Evolutionary conservation across 2,113 vertebrate species (phyloP).

Genomic region (Clupea harengus): DNA sequence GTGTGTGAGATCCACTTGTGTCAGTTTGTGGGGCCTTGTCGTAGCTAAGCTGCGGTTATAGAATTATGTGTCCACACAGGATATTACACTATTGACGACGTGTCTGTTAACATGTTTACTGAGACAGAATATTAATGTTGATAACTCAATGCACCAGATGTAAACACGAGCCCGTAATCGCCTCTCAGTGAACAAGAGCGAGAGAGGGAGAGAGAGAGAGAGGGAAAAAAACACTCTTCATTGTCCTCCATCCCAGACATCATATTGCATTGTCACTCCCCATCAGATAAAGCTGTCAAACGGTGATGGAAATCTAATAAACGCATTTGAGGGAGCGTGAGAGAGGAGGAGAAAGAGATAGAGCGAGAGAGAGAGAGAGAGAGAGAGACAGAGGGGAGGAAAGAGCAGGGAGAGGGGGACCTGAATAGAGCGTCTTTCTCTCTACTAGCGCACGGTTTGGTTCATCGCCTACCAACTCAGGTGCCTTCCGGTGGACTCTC

Average conservation of each 20-base stretch:
- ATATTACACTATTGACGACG: slow-evolving; percentile 9
- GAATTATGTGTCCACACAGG: not conserved
- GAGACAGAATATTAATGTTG: slow-evolving; percentile 8
- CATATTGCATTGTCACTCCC: slow-evolving; percentile 30
- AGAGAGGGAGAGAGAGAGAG: not conserved
- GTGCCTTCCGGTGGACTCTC: not conserved
- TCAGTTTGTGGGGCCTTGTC: not conserved
- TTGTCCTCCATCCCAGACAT: slow-evolving; percentile 35
- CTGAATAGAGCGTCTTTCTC: not conserved
- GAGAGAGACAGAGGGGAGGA: not conserved
- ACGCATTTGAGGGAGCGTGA: not conserved
- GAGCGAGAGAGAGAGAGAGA: not conserved
- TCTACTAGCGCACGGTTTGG: not conserved
- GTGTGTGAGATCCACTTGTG: not conserved
- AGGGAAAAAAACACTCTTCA: slow-evolving; percentile 1
- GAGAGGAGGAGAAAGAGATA: not conserved
- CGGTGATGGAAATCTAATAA: slow-evolving; percentile 42
- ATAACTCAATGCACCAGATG: not conserved
- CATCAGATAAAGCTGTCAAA: slow-evolving; percentile 41
- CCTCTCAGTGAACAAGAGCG: not conserved
- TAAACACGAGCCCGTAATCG: not conserved
- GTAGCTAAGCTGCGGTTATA: not conserved
- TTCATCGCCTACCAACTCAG: not conserved
- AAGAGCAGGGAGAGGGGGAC: not conserved
- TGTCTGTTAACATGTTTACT: slow-evolving; percentile 1